Evolutionary conservation across 92 coral and sea anemone species (phyloP), one percentile per base, ranked within the genome.

Genomic region (Palythoa caribaeorum): DNA sequence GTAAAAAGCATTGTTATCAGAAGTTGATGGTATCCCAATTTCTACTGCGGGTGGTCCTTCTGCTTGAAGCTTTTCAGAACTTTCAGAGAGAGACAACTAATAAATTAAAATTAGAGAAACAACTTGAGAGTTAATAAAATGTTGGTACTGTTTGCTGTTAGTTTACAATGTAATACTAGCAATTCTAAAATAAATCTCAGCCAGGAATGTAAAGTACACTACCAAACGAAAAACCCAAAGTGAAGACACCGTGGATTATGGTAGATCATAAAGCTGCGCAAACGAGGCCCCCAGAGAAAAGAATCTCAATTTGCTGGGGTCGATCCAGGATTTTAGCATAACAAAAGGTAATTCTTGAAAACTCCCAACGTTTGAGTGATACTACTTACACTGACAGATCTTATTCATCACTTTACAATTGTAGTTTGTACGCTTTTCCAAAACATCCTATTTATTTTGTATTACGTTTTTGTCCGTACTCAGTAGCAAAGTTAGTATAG

Each of bases 31-130:
- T n/a, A 38, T 35, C 47, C 17, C 88, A 38, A 78, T 54, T 17
- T 68, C 79, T 51, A 36, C 59, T 53, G 80, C 14, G 48, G 73
- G 80, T 73, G 88, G 88, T 53, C 80, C 80, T 50, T 84, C 79
- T 37, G 57, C 13, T n/a, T 35, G 88, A 48, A 84, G 78, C 74
- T 65, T 68, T 84, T 84, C 88, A 16, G 72, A 6, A 3, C 48
- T 44, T 44, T 44, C 48, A 44, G 48, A n/a, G 88, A 84, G 50
- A 68, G 88, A 73, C 63, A 84, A 52, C 88, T 84, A 11, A 50
- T 65, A 73, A 60, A 57, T 50, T 39, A 38, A 84, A 14, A 54
- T 71, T 44, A 28, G 36, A 84, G 38, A 38, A 40, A 69, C 55
- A 68, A 47, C 16, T 39, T 84, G n/a, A 83, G 10, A 57, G 65